Percentiles rank a stretch among this genome's conserved stretches.
Evolutionary conservation across 2,113 vertebrate species (phyloP).

Genomic region (Podiceps cristatus): DNA sequence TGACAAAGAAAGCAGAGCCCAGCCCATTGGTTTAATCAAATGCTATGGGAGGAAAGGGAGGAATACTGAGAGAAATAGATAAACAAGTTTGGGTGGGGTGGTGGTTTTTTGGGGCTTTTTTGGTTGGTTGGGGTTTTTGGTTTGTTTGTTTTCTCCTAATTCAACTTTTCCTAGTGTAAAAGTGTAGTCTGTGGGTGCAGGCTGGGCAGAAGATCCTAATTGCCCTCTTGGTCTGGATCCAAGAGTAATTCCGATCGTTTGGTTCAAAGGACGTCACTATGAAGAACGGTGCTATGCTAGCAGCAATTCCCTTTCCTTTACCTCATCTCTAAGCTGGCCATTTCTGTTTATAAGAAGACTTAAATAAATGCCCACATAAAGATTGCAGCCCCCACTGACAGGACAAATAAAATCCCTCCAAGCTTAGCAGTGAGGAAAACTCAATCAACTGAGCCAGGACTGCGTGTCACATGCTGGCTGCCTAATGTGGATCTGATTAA

Average conservation of each 20-base stretch:
- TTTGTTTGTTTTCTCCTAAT: background rate
- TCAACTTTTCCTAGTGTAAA: background rate
- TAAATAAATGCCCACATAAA: background rate
- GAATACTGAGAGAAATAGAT: background rate
- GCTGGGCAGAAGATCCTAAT: background rate
- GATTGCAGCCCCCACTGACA: background rate
- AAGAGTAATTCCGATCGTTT: background rate
- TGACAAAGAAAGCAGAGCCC: background rate
- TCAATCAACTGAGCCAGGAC: background rate
- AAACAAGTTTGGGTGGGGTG: too few species aligned
- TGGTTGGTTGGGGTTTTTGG: too few species aligned
- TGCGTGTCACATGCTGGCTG: background rate
- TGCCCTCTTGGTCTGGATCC: background rate
- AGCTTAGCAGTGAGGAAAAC: background rate
- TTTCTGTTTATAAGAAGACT: background rate
- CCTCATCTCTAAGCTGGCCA: background rate
- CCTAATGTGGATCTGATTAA: background rate
- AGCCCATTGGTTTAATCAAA: background rate
- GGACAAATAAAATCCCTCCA: background rate
- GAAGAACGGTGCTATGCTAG: background rate
- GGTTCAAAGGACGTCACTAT: background rate
- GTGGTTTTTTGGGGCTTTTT: too few species aligned
- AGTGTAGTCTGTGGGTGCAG: background rate
- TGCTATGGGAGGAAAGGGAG: background rate
- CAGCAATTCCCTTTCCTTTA: background rate